Conservation (phyloP, 2,888 invertebrate species). For the Hofmannophila pseudospretella region DNA sequence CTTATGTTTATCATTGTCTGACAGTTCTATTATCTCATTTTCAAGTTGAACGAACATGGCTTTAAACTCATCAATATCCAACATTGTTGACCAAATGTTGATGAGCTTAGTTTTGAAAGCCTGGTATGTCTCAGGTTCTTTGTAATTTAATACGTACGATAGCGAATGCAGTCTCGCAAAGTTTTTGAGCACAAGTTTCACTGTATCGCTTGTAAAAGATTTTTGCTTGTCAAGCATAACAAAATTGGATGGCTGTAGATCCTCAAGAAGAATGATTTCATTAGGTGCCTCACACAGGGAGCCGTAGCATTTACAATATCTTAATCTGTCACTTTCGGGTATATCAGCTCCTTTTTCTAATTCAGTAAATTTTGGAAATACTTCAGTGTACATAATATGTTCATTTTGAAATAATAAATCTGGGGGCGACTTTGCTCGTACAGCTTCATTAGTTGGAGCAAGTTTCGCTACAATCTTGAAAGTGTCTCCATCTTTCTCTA, state of each 20-base stretch:
- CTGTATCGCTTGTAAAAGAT: slow-evolving; percentile 5
- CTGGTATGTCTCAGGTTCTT: slow-evolving; percentile 18
- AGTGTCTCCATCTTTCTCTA: too few species aligned
- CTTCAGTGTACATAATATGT: slow-evolving; percentile 27
- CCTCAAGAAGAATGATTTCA: slow-evolving; percentile 41
- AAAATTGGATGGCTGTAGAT: slow-evolving; percentile 25
- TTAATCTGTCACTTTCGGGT: slow-evolving; percentile 25
- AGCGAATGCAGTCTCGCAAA: slow-evolving; percentile 33
- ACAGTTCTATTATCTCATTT: background rate
- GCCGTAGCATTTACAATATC: slow-evolving; percentile 33
- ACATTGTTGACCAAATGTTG: background rate
- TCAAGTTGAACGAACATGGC: background rate
- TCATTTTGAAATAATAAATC: slow-evolving; percentile 28
- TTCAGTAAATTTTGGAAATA: slow-evolving; percentile 29
- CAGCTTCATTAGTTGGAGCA: slow-evolving; percentile 27
- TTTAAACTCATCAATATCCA: background rate
- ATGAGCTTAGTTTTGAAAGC: background rate
- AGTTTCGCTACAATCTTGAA: slow-evolving; percentile 43
- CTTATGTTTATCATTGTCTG: background rate
- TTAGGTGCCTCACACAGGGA: slow-evolving; percentile 22
- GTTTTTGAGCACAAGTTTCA: slow-evolving; percentile 27
- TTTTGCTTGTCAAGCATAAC: slow-evolving; percentile 28
- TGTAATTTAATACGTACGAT: slow-evolving; percentile 30
- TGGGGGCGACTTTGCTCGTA: too few species aligned
- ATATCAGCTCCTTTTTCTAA: slow-evolving; percentile 23